Evolutionary conservation across 2,113 vertebrate genomes (phyloP), one percentile per base, ranked within the genome.

Genomic region (Forbesichthys agassizii): DNA sequence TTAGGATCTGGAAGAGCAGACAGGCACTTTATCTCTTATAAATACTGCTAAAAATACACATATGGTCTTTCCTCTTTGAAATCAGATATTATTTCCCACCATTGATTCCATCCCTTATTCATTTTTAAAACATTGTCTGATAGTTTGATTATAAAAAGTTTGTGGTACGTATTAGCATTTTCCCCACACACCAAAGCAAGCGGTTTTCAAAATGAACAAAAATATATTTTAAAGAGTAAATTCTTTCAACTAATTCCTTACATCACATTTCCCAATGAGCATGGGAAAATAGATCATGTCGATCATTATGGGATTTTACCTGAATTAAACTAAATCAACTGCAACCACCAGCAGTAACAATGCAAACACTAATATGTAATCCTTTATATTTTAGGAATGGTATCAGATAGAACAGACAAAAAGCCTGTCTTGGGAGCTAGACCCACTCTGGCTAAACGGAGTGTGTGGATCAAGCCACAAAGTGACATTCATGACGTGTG

Each of bases 401-500:
- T 67, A 53, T 55, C 68, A 85, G 69, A 80, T 71, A 64, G 69
- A 62, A 46, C 69, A 54, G 76, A 49, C 62, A 75, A 61, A 46
- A 61, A 60, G 77, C 57, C 13, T 33, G 60, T 59, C 77, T 61
- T 59, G 72, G 67, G 77, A 47, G 48, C 51, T 47, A 3, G 69
- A 66, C 33, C 66, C 33, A 4, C 27, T 69, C 68, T 69, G 72
- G 46, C 78, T 49, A 75, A 77, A 78, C 72, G 60, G 70, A 78
- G 77, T 66, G 79, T 27, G 79, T 27, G 73, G 53, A 60, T 66
- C 75, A 77, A 77, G 79, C 73, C 77, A 83, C 54, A 64, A 84
- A 71, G 76, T 91, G 90, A 91, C 90, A 87, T 91, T 92, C 90
- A 91, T 82, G 86, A 88, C 53, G 89, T 88, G 90, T 74, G 81